Base-by-base conservation (phyloP, 2,113 vertebrate species). In the Motacilla tschutschensis region DNA sequence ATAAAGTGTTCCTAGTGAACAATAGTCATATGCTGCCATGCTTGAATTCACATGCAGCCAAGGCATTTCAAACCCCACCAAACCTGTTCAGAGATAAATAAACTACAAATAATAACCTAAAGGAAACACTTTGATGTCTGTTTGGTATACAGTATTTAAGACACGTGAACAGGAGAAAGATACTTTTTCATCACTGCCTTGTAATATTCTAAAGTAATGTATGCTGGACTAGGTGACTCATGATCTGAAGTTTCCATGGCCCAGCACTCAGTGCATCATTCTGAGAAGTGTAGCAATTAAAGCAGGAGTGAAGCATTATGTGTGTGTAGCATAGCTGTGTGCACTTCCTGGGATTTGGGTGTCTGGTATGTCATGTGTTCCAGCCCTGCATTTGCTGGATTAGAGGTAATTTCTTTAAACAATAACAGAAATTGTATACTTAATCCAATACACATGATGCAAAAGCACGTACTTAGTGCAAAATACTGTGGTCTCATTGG, bases 31-130 rank as follows among this genome's bases (percentile, higher is more conserved):
- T 0, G 1, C 65, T 88, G 57, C 79, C 22, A 41, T 71, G 60
- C 78, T 83, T 88, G 73, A 83, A 83, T 79, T 77, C 65, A 63
- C 64, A 57, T 17, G 35, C 4, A 79, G 64, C 60, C 71, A 84
- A 16, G 69, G 75, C 54, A 71, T 54, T 87, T 77, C 79, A 76
- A 92, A 92, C 53, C 84, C 79, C 64, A 93, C 57, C 87, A 91
- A 71, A 94, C 86, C 87, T 83, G 90, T 87, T 93, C 72, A 85
- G 69, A 94, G 88, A 88, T 90, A 94, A 94, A 92, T 79, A 93
- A 94, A 91, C 48, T 73, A 88, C 85, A 95, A 93, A 92, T 93
- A 91, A 79, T 66, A 74, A 92, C 83, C 72, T 77, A 58, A 94
- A 88, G 72, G 46, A 85, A 93, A 78, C 38, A 36, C 92, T 94